Conservation (phyloP, 2,113 vertebrate species). For the Ciconia stormi region DNA sequence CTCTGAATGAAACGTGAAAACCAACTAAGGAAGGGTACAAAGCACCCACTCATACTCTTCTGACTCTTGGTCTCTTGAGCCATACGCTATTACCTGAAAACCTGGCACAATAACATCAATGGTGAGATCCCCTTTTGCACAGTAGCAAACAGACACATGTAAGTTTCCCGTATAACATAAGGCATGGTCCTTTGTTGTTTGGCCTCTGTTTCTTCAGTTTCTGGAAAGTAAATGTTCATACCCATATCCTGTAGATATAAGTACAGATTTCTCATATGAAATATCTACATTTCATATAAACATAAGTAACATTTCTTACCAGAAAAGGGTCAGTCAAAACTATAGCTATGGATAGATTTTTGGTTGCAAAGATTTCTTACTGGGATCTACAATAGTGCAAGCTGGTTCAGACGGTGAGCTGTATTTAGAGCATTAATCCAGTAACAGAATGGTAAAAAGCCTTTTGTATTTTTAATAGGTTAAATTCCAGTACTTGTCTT, state of each 20-base stretch:
- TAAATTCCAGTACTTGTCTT: neutral
- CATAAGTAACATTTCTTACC: neutral
- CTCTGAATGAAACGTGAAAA: neutral
- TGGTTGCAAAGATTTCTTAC: neutral
- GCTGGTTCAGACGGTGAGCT: neutral
- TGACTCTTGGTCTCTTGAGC: neutral
- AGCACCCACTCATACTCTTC: neutral
- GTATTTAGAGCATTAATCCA: neutral
- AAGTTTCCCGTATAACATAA: neutral
- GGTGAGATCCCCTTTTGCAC: neutral
- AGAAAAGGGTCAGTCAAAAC: neutral
- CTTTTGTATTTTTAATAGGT: neutral
- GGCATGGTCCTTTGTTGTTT: neutral
- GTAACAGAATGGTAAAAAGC: neutral
- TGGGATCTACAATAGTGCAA: neutral
- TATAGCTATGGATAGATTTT: neutral
- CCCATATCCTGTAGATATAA: neutral
- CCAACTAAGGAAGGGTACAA: neutral
- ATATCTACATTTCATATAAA: neutral
- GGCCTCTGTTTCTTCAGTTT: neutral
- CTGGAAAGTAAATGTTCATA: neutral
- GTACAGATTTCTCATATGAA: neutral
- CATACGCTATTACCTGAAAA: neutral
- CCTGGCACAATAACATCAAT: neutral
- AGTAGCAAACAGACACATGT: neutral